Conservation (phyloP, 2,888 invertebrate species). For the Norana najaformis region DNA sequence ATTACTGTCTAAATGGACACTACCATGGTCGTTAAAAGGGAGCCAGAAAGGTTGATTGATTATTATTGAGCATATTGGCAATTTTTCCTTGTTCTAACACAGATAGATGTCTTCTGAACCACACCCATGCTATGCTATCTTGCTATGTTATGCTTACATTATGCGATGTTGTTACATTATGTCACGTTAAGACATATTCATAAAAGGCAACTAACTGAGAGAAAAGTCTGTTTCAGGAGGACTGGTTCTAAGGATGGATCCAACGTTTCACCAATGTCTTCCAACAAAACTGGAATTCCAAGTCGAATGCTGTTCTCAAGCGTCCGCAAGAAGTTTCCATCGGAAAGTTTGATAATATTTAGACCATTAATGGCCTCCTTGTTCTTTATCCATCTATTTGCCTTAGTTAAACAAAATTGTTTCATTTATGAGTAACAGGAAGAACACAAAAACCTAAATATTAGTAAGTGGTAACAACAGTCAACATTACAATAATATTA, state of each 20-base stretch:
- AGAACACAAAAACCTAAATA: not conserved
- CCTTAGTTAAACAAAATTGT: slow-evolving; percentile 47
- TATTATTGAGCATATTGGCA: too few relatives aligned
- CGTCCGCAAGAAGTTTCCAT: slow-evolving; percentile 60
- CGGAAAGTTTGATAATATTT: slow-evolving; percentile 62
- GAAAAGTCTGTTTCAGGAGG: slow-evolving; percentile 75
- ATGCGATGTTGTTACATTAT: too few relatives aligned
- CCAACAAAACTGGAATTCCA: slow-evolving; percentile 63
- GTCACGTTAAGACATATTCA: too few relatives aligned
- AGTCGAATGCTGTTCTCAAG: slow-evolving; percentile 63
- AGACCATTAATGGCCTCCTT: slow-evolving; percentile 59
- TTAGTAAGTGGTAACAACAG: not conserved
- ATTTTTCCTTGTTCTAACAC: too few relatives aligned
- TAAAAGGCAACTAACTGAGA: slow-evolving; percentile 66
- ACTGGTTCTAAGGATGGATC: slow-evolving; percentile 64
- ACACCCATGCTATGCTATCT: too few relatives aligned
- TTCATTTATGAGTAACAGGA: too few relatives aligned
- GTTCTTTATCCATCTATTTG: slow-evolving; percentile 63
- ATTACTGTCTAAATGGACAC: too few relatives aligned
- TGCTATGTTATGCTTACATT: too few relatives aligned
- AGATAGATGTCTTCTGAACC: too few relatives aligned
- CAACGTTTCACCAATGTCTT: slow-evolving; percentile 61
- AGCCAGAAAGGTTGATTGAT: too few relatives aligned
- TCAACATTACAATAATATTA: too few relatives aligned
- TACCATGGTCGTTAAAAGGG: too few relatives aligned